Base-by-base conservation (phyloP, 2,113 vertebrate genomes). In the Origma solitaria region DNA sequence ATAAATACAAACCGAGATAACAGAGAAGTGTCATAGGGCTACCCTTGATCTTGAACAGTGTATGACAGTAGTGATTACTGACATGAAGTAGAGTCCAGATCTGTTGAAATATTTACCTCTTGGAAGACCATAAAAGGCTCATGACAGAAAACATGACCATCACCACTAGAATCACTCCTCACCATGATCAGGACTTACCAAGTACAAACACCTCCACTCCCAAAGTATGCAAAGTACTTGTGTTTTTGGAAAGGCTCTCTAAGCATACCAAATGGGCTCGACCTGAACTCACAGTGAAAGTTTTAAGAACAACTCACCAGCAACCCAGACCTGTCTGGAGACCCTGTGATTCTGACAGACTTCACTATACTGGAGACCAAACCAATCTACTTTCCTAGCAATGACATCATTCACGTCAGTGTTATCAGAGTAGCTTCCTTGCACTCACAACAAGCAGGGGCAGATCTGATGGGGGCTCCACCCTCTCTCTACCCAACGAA, bases 401-500 rank as follows among this genome's bases (percentile, higher is more conserved):
- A 76, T 30, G 23, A 49, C 82, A 51, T 70, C 2, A 53, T 57
- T 68, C 62, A n/a, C 65, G 44, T 31, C 25, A 54, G 37, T 33
- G 3, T 0, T 23, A 66, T 57, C n/a, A 53, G 44, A 79, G 40
- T 16, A 47, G n/a, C 30, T 73, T 30, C 47, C 77, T 82, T 38
- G 30, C 38, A 60, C 10, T 60, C n/a, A 22, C 6, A 72, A 47
- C 60, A 91, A 81, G 70, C 50, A 50, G 61, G 8, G 21, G 31
- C 66, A 92, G 68, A 79, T 53, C 70, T 68, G 56, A 54, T 7
- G 4, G 14, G 15, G 70, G 53, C 38, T 70, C 60, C 73, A 65
- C 82, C 45, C 75, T 81, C 61, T 54, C 75, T 81, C 61, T 54
- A 35, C 56, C 65, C 51, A 69, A 83, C 25, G 31, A 94, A 95